Evolutionary conservation across 2,797 vertebrate genomes (phyloP), one percentile per base, ranked within the genome.

Genomic region (Xiphophorus birchmanni): DNA sequence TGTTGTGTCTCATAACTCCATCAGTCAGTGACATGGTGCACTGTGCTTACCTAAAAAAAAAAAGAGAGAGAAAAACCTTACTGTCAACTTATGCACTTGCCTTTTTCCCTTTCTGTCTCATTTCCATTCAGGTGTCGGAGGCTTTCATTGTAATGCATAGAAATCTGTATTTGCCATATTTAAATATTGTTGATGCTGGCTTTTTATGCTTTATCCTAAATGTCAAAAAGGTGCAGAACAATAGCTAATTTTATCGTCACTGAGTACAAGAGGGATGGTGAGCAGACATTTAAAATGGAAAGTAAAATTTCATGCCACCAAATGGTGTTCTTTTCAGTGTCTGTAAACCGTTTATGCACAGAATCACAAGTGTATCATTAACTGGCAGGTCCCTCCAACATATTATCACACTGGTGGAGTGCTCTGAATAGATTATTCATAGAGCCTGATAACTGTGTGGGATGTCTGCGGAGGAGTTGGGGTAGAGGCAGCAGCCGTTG

Each of bases 391-490:
- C 85, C 63, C 84, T 89, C 77, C 80, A 89, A 90, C 87, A 87
- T 89, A 86, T 93, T 83, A 90, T 92, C 86, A 90, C 88, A 89
- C 86, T 84, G 83, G 77, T 87, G 40, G 85, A 90, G 88, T 74
- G 88, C 90, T 89, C 73, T 89, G 90, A 94, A 94, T 93, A 94
- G 91, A 94, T 93, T 91, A 91, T 93, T 88, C 90, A 90, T 79
- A 75, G 90, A 79, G 86, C 50, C 89, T 88, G 92, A 91, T 92
- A 93, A 87, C 89, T 90, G 89, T 92, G 93, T 93, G 91, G 93
- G 94, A 90, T 84, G 89, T 87, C 60, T 84, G 90, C 56, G 94
- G 89, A 90, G 92, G 93, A 89, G 91, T 88, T 74, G 82, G 89
- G 78, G 88, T 73, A 74, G 83, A 86, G 79, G 86, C 86, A 88